Conservation (phyloP, 2,113 vertebrate genomes). For the Holacanthus passer region DNA sequence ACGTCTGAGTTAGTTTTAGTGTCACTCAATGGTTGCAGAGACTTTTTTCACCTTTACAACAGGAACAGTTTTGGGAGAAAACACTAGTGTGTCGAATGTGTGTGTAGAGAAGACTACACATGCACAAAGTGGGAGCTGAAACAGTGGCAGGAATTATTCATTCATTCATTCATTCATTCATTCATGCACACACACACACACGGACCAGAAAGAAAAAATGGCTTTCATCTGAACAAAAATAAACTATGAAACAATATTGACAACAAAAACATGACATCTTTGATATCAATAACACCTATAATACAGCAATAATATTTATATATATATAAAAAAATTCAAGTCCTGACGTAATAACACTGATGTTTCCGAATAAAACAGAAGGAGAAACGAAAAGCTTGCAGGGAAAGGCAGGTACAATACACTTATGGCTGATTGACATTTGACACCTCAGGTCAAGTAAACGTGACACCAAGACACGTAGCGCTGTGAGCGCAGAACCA, state of each 20-base stretch:
- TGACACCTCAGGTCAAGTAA: constrained; percentile 27
- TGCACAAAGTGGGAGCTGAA: constrained; percentile 37
- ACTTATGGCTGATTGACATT: constrained; percentile 49
- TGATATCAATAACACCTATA: constrained; percentile 61
- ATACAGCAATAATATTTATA: constrained; percentile 70
- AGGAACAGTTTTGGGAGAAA: not conserved
- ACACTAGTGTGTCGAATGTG: constrained; percentile 13
- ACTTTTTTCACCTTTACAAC: not conserved
- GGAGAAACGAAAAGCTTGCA: constrained; percentile 17
- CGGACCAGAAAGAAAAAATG: constrained; percentile 39
- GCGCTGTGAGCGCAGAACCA: not conserved
- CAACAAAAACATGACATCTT: constrained; percentile 61
- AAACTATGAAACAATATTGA: constrained; percentile 42
- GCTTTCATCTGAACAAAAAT: constrained; percentile 62
- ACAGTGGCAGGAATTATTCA: constrained; percentile 37
- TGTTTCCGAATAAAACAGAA: constrained; percentile 69
- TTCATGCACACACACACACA: not conserved
- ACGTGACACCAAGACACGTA: not conserved
- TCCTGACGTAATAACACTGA: constrained; percentile 89
- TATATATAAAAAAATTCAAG: constrained; percentile 87
- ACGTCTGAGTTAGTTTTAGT: constrained; percentile 41
- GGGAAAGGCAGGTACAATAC: constrained; percentile 29
- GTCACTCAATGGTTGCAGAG: constrained; percentile 39
- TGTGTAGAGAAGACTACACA: constrained; percentile 26
- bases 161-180: not conserved